Conservation (phyloP, 2,888 invertebrate genomes). For the Aphidoletes aphidimyza region DNA sequence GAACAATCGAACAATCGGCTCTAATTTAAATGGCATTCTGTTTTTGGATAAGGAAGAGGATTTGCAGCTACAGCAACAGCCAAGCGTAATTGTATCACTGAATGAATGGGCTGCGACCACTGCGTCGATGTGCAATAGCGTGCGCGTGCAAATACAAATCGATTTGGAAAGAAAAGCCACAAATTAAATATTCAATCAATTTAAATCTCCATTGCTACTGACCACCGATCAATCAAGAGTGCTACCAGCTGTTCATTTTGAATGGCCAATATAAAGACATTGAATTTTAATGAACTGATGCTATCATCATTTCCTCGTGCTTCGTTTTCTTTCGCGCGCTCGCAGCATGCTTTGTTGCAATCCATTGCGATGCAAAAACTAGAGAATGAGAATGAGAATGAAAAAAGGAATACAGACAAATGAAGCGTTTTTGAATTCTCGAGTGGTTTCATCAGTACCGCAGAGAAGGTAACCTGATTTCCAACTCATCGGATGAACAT, state of each 20-base stretch:
- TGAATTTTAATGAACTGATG: neutral
- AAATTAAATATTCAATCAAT: conserved; percentile 4
- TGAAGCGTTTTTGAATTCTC: neutral
- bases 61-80: no score
- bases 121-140: neutral
- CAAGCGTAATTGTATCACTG: no score
- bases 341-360: no score
- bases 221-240: neutral
- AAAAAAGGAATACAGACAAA: neutral
- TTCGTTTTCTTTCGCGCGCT: neutral
- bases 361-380: no score
- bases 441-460: neutral
- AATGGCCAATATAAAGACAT: neutral
- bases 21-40: no score
- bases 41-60: no score
- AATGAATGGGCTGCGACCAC: no score
- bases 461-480: neutral
- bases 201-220: neutral
- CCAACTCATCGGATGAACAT: neutral
- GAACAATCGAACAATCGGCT: no score
- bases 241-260: neutral
- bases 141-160: neutral
- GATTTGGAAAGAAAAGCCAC: neutral
- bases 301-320: neutral
- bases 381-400: no score